Percentiles rank a stretch among this genome's conserved stretches.
phyloP scores from a whole-genome alignment of 2,113 vertebrate species.

The Clarias gariepinus region DNA sequence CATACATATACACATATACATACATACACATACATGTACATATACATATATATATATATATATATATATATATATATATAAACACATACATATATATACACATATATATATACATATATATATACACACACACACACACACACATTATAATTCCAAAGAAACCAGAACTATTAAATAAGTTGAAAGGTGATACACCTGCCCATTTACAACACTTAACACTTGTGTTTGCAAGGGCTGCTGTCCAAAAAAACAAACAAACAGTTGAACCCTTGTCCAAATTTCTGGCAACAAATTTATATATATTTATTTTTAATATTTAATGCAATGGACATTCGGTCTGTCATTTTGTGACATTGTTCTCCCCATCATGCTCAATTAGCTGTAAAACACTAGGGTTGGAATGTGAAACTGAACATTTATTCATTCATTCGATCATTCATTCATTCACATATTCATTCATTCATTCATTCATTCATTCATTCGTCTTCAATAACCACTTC shows the following conservation, averaged over 20 bases:
- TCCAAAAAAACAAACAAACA: not conserved
- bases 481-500: not conserved
- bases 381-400: not conserved
- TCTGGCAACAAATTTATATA: not conserved
- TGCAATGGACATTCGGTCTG: no score
- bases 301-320: not conserved
- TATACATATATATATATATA: no score
- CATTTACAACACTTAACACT: not conserved
- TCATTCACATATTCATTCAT: no score
- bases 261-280: not conserved
- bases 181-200: not conserved
- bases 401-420: not conserved
- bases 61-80: no score
- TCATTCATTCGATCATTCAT: no score
- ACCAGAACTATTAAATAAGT: not conserved
- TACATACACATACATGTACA: no score
- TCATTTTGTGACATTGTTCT: not conserved
- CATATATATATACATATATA: no score
- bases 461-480: not conserved
- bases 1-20: no score
- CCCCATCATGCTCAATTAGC: not conserved
- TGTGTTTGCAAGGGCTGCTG: not conserved
- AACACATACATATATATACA: no score
- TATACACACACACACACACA: no score
- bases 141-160: no score